These are phyloP conservation scores for Rhinichthys osculus DNA, from an alignment of 2,797 vertebrate species.

Conservation along the genomic window DNA sequence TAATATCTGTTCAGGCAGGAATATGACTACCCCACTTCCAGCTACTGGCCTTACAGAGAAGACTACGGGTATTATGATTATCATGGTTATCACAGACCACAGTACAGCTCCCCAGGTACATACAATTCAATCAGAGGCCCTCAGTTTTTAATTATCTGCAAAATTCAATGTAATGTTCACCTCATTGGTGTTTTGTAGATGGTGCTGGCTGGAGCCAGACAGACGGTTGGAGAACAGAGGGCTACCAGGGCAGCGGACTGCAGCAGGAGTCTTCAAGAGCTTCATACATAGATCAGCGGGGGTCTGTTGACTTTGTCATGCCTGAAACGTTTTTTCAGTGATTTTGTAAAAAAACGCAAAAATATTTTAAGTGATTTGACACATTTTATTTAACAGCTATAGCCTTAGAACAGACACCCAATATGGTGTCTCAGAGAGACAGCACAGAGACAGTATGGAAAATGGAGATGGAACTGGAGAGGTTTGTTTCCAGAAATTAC, in stretches of 20 bases:
- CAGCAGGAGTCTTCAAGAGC: conserved; percentile 61
- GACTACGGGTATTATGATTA: conserved; percentile 70
- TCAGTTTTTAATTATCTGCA: not conserved
- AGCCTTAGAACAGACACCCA: conserved; percentile 59
- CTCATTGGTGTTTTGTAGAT: conserved; percentile 57
- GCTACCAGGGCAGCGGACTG: conserved; percentile 53
- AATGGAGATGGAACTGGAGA: conserved; percentile 58
- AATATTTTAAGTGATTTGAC: not conserved
- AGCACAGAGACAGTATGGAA: conserved; percentile 60
- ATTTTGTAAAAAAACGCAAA: no score
- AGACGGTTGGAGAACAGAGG: conserved; percentile 60
- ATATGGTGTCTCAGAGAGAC: conserved; percentile 53
- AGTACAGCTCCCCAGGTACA: conserved; percentile 69
- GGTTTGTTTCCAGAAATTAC: conserved; percentile 35
- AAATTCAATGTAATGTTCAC: not conserved
- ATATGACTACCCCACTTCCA: conserved; percentile 74
- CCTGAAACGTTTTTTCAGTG: not conserved
- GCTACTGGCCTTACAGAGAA: conserved; percentile 72
- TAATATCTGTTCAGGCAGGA: conserved; percentile 73
- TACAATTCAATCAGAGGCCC: not conserved
- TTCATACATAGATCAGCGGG: conserved; percentile 64
- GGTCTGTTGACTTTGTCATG: conserved; percentile 62
- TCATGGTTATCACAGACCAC: conserved; percentile 69
- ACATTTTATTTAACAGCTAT: conserved; percentile 61
- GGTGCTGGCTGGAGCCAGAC: conserved; percentile 64